Evolutionary conservation across 2,113 vertebrate species (phyloP).

Genomic region (Dinomys branickii): DNA sequence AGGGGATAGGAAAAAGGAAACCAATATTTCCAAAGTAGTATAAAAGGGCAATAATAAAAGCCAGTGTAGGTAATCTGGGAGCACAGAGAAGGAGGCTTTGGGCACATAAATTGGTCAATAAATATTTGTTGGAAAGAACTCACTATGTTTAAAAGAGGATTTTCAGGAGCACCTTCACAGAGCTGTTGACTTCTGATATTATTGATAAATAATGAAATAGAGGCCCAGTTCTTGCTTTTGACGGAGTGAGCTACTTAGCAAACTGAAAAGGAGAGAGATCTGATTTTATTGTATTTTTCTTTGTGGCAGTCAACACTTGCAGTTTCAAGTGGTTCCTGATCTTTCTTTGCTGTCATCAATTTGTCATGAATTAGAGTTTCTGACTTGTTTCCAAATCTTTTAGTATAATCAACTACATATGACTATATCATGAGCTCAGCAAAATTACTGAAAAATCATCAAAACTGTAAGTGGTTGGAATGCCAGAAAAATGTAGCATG

Average conservation of each 20-base stretch:
- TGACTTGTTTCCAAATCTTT: conserved; percentile 41
- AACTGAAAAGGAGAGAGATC: neutral
- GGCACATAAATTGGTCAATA: neutral
- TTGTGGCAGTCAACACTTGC: conserved; percentile 35
- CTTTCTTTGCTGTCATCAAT: conserved; percentile 40
- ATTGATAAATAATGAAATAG: conserved; percentile 29
- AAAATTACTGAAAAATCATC: conserved; percentile 17
- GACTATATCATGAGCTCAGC: neutral
- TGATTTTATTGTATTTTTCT: neutral
- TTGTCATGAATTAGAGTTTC: conserved; percentile 17
- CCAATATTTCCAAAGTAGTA: neutral
- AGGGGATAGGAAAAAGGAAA: neutral
- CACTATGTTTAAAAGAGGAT: neutral
- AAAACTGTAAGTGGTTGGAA: neutral
- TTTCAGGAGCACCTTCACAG: neutral
- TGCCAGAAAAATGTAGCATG: neutral
- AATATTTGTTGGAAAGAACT: conserved; percentile 20
- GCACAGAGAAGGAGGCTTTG: neutral
- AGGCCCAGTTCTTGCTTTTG: neutral
- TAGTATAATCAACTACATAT: conserved; percentile 9
- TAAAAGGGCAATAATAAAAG: neutral
- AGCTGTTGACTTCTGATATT: neutral
- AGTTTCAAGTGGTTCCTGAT: conserved; percentile 31
- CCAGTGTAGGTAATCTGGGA: neutral
- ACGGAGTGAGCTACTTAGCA: neutral